Conservation (phyloP, 2,113 vertebrate species). For the Pteruthius melanotis region DNA sequence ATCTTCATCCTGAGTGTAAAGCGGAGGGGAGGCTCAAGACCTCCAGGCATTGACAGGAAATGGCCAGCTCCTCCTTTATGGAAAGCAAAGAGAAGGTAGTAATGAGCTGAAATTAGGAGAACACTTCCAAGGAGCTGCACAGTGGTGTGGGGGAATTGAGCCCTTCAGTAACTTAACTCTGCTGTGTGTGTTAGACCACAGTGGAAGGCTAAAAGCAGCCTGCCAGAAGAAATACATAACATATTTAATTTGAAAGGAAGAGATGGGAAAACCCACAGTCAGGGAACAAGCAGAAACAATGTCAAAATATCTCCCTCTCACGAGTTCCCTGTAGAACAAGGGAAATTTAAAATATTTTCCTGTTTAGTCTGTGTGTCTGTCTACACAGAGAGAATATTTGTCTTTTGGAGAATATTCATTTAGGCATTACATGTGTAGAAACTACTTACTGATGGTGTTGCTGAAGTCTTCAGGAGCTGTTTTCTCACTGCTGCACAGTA, state of each 20-base stretch:
- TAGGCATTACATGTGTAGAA: background rate
- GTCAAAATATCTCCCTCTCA: background rate
- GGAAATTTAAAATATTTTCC: background rate
- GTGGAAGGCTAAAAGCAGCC: background rate
- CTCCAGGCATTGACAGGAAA: background rate
- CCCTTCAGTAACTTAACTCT: background rate
- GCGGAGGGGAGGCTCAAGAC: background rate
- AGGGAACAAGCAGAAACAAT: background rate
- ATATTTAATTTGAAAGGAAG: background rate
- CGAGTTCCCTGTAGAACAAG: background rate
- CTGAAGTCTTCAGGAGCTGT: background rate
- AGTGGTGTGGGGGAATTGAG: background rate
- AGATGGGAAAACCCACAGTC: background rate
- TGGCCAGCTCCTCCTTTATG: background rate
- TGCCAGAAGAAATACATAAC: conserved; percentile 21
- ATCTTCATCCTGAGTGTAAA: background rate
- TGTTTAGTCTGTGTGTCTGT: conserved; percentile 15
- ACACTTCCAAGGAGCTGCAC: background rate
- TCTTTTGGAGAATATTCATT: background rate
- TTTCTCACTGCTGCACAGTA: background rate
- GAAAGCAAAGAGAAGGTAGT: background rate
- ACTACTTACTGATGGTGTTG: background rate
- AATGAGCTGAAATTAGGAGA: background rate
- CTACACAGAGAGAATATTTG: too few species aligned
- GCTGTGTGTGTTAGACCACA: background rate